Evolutionary conservation across 2,888 invertebrate species (phyloP).

Genomic region (Exephanes ischioxanthus): DNA sequence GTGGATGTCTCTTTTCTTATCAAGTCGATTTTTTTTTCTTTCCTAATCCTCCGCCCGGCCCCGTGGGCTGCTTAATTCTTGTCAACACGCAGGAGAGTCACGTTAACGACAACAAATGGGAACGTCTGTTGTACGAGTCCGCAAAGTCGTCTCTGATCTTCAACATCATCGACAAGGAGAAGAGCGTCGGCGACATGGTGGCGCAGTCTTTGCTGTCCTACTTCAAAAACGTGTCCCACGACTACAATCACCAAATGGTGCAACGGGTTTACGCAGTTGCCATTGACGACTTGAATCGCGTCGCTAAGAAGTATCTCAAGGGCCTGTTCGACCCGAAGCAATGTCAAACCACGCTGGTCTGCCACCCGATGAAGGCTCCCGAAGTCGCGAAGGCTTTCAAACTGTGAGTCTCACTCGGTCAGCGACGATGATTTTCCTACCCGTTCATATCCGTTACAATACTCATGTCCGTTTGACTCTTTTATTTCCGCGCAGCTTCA

Average conservation of each 20-base stretch:
- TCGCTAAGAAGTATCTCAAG: conserved; percentile 91
- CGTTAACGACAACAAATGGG: conserved; percentile 89
- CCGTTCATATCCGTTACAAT: background rate
- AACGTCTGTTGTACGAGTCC: conserved; percentile 91
- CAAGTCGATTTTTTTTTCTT: background rate
- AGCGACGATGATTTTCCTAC: background rate
- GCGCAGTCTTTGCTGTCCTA: conserved; percentile 90
- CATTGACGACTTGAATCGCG: conserved; percentile 87
- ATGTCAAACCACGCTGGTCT: conserved; percentile 90
- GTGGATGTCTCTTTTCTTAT: background rate
- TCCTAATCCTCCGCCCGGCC: background rate
- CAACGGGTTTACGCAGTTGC: conserved; percentile 89
- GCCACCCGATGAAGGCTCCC: conserved; percentile 91
- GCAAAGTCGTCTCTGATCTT: conserved; percentile 95
- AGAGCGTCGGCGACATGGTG: conserved; percentile 91
- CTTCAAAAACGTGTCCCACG: conserved; percentile 88
- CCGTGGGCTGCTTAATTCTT: background rate
- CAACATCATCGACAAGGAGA: conserved; percentile 93
- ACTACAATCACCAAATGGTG: conserved; percentile 90
- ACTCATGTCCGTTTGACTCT: background rate
- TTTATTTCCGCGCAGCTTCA: conserved; percentile 86
- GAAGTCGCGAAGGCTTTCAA: conserved; percentile 89
- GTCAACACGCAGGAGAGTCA: conserved; percentile 87
- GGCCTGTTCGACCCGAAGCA: conserved; percentile 88
- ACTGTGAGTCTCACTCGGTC: conserved; percentile 86